Evolutionary conservation across 2,113 vertebrate genomes (phyloP).

Genomic region (Fulica atra): DNA sequence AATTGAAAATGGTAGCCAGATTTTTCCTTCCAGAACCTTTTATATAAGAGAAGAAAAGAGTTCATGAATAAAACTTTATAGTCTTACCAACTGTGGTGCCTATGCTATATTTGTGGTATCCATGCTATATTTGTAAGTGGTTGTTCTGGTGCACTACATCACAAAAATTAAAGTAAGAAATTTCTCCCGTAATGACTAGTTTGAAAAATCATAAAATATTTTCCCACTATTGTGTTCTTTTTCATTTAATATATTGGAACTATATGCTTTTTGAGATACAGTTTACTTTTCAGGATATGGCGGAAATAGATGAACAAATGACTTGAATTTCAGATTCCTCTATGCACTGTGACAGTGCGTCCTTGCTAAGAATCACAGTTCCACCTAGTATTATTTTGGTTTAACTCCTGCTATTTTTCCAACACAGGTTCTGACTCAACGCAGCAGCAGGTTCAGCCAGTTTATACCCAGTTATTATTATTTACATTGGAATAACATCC

Average conservation of each 20-base stretch:
- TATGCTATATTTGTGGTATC: not conserved
- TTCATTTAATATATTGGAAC: not conserved
- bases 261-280: not conserved
- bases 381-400: not conserved
- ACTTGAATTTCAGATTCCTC: not conserved
- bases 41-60: not conserved
- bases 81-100: not conserved
- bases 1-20: not conserved
- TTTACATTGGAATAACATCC: not conserved
- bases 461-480: not conserved
- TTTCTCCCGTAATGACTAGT: not conserved
- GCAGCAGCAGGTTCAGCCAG: not conserved
- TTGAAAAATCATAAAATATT: not conserved
- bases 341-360: not conserved
- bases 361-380: not conserved
- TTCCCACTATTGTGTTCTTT: not conserved
- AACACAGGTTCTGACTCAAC: not conserved
- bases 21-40: not conserved
- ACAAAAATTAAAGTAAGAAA: not conserved
- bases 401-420: not conserved
- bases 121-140: not conserved
- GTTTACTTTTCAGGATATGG: not conserved
- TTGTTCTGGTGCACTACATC: not conserved
- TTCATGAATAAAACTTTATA: not conserved
- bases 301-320: rapidly evolving